A percentile compares a stretch with the other conserved stretches of the same genome.
phyloP scores from a whole-genome alignment of 2,888 invertebrate genomes.

The Caenorhabditis angaria region DNA sequence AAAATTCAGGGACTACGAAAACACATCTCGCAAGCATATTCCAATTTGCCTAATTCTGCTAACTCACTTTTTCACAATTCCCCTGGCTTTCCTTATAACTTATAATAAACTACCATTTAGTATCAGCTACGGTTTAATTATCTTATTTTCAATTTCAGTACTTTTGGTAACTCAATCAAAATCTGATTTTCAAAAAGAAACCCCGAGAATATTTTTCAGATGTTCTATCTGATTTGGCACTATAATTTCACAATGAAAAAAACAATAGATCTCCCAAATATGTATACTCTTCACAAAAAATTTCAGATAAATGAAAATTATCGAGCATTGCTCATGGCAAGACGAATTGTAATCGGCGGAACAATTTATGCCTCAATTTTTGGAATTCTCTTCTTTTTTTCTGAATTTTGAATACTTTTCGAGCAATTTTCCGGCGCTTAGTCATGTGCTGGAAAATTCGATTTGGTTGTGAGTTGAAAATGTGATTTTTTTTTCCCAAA shows the following conservation, averaged over 20 bases:
- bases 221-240: no score
- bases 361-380: no score
- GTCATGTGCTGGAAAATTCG: background rate
- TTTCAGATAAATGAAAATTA: background rate
- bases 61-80: background rate
- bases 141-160: background rate
- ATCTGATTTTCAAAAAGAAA: no score
- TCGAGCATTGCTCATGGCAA: background rate
- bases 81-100: background rate
- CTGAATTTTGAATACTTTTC: no score
- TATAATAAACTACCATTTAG: background rate
- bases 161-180: background rate
- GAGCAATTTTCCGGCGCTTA: no score
- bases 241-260: no score
- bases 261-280: no score
- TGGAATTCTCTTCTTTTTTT: no score
- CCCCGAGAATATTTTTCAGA: no score
- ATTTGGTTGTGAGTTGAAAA: background rate
- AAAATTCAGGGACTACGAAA: background rate
- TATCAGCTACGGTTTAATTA: background rate
- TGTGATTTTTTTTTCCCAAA: no score
- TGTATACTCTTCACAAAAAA: no score
- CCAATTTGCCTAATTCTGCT: background rate
- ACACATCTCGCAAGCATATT: background rate
- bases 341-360: no score